Base-by-base conservation (phyloP, 2,797 vertebrate species). In the Pipistrellus kuhlii region DNA sequence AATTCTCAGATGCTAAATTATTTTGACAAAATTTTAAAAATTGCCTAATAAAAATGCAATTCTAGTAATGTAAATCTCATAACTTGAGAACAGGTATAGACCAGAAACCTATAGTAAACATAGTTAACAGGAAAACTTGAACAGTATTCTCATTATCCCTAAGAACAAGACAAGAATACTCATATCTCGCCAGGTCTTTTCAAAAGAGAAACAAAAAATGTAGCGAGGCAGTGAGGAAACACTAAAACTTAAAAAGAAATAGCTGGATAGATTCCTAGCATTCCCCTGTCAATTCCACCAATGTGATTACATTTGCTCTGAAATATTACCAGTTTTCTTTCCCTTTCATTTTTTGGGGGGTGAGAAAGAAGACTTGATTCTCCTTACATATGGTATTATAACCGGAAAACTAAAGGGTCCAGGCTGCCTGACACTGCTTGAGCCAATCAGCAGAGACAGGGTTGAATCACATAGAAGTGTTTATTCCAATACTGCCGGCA, bases 121-220 rank as follows among this genome's bases (percentile, higher is more conserved):
- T 48, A 83, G 46, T 72, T 87, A 90, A 73, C n/a, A 46, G 69
- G 53, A 53, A 85, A 90, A 94, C 38, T 76, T 88, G 68, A 92
- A 57, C 15, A 69, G 27, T 17, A 53, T 95, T 93, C 38, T 89
- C 41, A 80, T 48, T 90, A 82, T 83, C 35, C 53, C 46, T 85
- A 91, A 38, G 23, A 69, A 48, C 8, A 80, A 73, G 51, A 75
- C 21, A 62, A 81, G 80, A 91, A 51, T 77, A 27, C 4, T 77
- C 27, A 88, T 85, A 51, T 85, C 18, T 72, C 8, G 7, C 15
- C 25, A 18, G 0, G 1, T 83, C 10, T 82, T 94, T 88, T 88
- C 46, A 83, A 94, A 93, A 73, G 1, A 81, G 38, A 78, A 89
- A 90, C 21, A 69, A 89, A 93, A 93, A 90, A 77, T 87, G 13